These are phyloP conservation scores for Magallana angulata DNA, from an alignment of 1,140 invertebrate species.

Conservation along the genomic window DNA sequence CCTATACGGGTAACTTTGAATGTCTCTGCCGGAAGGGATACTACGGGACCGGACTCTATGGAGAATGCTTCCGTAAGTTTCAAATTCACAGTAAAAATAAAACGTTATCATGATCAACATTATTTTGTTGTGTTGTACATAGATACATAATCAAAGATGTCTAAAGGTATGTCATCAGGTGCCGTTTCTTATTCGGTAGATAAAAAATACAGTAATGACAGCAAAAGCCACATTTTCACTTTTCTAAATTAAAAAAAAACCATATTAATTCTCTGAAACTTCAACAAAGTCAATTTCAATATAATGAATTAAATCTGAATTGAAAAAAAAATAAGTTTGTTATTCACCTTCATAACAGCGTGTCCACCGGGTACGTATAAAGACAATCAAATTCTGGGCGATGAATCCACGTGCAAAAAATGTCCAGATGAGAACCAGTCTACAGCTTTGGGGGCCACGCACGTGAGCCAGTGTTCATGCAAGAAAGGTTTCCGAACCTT, in stretches of 20 bases:
- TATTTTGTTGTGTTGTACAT: background rate
- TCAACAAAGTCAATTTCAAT: background rate
- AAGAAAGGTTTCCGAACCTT: constrained; percentile 81
- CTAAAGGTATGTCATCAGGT: background rate
- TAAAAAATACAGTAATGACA: background rate
- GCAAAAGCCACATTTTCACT: background rate
- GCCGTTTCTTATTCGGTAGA: background rate
- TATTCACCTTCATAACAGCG: constrained; percentile 64
- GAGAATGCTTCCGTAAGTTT: constrained; percentile 83
- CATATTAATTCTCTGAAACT: background rate
- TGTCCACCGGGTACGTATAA: constrained; percentile 81
- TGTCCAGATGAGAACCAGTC: constrained; percentile 86
- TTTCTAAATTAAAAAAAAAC: background rate
- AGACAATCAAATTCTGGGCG: constrained; percentile 79
- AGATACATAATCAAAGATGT: background rate
- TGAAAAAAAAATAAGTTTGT: too few species aligned
- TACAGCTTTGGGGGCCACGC: constrained; percentile 81
- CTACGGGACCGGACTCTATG: constrained; percentile 84
- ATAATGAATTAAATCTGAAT: background rate
- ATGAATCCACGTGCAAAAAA: constrained; percentile 82
- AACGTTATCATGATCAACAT: background rate
- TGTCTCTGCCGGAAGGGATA: constrained; percentile 85
- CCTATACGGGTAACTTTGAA: constrained; percentile 85
- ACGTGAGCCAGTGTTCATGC: constrained; percentile 83
- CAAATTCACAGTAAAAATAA: background rate